phyloP scores from a whole-genome alignment of 2,797 vertebrate genomes.

The Thaleichthys pacificus region DNA sequence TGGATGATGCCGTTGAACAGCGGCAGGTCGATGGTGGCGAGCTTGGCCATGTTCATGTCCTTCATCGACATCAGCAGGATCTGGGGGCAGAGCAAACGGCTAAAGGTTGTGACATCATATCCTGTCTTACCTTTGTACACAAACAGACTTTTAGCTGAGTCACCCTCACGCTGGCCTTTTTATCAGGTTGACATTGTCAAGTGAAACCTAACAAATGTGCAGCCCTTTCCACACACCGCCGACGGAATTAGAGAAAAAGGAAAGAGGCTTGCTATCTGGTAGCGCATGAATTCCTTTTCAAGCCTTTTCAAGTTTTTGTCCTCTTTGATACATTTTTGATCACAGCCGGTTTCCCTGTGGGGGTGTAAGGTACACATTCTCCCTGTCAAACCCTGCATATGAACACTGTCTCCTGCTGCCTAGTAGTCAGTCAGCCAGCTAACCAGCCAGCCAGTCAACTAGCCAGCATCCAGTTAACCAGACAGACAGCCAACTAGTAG shows the following conservation, averaged over 20 bases:
- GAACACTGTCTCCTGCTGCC: conserved; percentile 25
- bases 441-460: no score
- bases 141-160: not conserved
- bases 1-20: conserved; percentile 84
- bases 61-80: conserved; percentile 87
- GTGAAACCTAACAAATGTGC: conserved; percentile 22
- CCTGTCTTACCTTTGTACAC: no score
- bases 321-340: conserved; percentile 75
- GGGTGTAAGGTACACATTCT: conserved; percentile 58
- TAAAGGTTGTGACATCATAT: conserved; percentile 9
- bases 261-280: conserved; percentile 51
- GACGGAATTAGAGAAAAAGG: conserved; percentile 25
- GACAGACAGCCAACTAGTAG: not conserved
- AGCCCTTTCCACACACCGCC: conserved; percentile 1
- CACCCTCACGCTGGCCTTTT: not conserved
- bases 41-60: conserved; percentile 89
- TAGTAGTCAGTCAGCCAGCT: no score
- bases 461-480: no score
- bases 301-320: conserved; percentile 66
- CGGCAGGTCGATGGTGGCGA: conserved; percentile 79
- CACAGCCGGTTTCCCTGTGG: conserved; percentile 57
- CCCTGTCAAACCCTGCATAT: conserved; percentile 62
- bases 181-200: not conserved
- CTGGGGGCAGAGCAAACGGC: conserved; percentile 56
- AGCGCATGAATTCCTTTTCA: conserved; percentile 60